phyloP scores from a whole-genome alignment of 1,140 invertebrate species.

The Bombus terrestris region DNA sequence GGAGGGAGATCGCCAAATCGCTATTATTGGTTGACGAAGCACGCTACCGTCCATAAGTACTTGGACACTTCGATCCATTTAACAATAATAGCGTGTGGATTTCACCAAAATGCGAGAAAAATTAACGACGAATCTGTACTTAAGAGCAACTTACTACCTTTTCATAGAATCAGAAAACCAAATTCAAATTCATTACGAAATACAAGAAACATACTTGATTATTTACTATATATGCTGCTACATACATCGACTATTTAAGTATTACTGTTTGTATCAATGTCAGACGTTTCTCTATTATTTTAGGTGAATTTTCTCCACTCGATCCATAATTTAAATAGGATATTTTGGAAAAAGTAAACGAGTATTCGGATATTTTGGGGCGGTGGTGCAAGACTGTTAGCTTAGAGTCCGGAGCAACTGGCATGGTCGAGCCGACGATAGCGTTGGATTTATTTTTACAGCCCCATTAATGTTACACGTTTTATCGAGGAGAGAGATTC shows the following conservation, averaged over 20 bases:
- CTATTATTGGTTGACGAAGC: not conserved
- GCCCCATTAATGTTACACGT: constrained; percentile 80
- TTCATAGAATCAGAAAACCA: not conserved
- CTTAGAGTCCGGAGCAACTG: not conserved
- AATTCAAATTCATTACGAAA: not conserved
- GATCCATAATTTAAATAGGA: too few species aligned
- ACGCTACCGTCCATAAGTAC: not conserved
- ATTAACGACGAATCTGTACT: not conserved
- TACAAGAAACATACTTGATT: not conserved
- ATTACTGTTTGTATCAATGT: not conserved
- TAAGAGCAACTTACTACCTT: too few species aligned
- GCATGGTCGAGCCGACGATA: constrained; percentile 66
- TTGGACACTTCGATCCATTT: not conserved
- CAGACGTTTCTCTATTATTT: too few species aligned
- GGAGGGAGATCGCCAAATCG: not conserved
- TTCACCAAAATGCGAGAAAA: not conserved
- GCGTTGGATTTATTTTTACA: constrained; percentile 79
- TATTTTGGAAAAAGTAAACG: not conserved
- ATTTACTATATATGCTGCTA: not conserved
- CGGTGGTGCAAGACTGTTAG: not conserved
- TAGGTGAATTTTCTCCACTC: too few species aligned
- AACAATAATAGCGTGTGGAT: not conserved
- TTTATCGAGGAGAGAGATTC: constrained; percentile 74
- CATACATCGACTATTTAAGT: not conserved
- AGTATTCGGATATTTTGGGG: not conserved